A percentile compares a stretch with the other conserved stretches of the same genome.
Conservation (phyloP, 2,888 invertebrate species). For the Andrena chrysosceles region DNA sequence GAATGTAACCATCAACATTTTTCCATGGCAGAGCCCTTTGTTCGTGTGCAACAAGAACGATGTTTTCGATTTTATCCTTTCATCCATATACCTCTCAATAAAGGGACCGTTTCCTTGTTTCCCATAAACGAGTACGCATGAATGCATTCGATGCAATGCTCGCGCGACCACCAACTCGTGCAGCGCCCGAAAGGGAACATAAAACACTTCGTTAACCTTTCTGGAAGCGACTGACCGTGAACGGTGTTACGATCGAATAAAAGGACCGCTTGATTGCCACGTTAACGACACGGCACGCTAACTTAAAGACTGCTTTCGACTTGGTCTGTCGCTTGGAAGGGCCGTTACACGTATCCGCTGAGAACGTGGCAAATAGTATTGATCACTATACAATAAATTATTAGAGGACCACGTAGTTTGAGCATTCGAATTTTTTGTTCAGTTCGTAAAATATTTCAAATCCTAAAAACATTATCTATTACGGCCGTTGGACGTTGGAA, state of each 20-base stretch:
- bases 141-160: background rate
- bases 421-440: background rate
- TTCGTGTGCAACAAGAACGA: too few relatives aligned
- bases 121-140: too few relatives aligned
- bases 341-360: conserved; percentile 9
- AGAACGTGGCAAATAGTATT: background rate
- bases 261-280: conserved; percentile 52
- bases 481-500: too few relatives aligned
- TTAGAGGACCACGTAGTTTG: too few relatives aligned
- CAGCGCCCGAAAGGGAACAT: conserved; percentile 1
- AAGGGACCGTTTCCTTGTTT: too few relatives aligned
- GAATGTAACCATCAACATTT: too few relatives aligned
- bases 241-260: conserved; percentile 53
- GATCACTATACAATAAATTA: conserved; percentile 7
- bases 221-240: conserved; percentile 38
- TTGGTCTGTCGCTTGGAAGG: conserved; percentile 1
- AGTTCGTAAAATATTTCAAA: too few relatives aligned
- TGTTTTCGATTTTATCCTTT: too few relatives aligned
- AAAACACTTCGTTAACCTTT: conserved; percentile 62
- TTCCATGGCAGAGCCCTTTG: too few relatives aligned
- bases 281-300: conserved; percentile 32
- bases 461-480: too few relatives aligned
- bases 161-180: too few relatives aligned
- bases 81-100: too few relatives aligned
- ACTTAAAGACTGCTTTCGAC: conserved; percentile 40